Evolutionary conservation across 2,113 vertebrate species (phyloP).

Genomic region (Cichladusa arquata): DNA sequence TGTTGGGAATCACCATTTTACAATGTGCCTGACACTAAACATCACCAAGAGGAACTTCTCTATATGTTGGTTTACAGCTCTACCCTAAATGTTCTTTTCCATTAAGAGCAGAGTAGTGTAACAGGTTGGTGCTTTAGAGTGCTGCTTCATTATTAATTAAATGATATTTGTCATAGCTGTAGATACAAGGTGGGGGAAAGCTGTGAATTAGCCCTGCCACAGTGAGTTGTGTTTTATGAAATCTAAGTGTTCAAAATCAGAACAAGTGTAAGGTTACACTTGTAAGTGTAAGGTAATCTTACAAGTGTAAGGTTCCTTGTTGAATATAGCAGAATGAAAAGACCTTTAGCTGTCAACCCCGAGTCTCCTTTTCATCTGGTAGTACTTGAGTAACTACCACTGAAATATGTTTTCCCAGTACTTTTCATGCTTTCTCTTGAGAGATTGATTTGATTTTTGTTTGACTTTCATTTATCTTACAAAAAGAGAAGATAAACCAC

Average conservation of each 20-base stretch:
- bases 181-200: neutral
- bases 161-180: neutral
- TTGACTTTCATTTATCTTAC: neutral
- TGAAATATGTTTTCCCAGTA: neutral
- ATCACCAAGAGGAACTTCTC: neutral
- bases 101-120: neutral
- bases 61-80: neutral
- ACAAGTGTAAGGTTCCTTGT: neutral
- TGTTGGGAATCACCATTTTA: neutral
- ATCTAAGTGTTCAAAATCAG: neutral
- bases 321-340: neutral
- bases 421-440: neutral
- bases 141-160: neutral
- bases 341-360: neutral
- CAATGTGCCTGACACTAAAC: neutral
- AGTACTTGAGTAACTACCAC: neutral
- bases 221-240: neutral
- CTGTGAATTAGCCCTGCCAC: neutral
- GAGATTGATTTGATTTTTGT: neutral
- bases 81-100: neutral
- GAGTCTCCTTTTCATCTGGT: neutral
- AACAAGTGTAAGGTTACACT: neutral
- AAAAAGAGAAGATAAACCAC: neutral
- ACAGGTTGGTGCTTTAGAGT: neutral
- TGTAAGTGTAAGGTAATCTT: no score